Evolutionary conservation across 2,888 invertebrate genomes (phyloP), one percentile per base, ranked within the genome.

Genomic region (Hedychridium roseum): DNA sequence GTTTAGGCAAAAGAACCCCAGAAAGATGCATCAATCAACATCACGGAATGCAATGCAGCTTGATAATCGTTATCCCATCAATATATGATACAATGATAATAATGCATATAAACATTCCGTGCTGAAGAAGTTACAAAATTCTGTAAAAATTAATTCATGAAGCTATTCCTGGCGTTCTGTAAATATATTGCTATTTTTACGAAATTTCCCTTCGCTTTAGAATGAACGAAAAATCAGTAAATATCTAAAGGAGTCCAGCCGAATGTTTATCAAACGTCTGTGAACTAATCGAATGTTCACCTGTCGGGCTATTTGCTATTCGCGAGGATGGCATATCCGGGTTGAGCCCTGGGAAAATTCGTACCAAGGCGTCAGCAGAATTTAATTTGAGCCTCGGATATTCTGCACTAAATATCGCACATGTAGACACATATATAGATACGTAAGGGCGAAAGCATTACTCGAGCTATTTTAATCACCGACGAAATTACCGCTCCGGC

Each of bases 21-120:
- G 9, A 12, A 26, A 26, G 34, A 15, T 28, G 28, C 37, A 17
- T 28, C 20, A 20, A 7, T 16, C 15, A 9, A 17, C 7, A n/a
- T 21, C 23, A 12, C 2, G 15, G 9, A n/a, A 12, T 3, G 34
- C 16, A 21, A 7, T 41, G 20, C 9, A 21, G 43, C 26, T 42
- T 27, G 3, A 31, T 43, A 57, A 60, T 60, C n/a, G n/a, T 60
- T 50, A 34, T 18, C 32, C 49, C 42, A 48, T 37, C 28, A 50
- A 57, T 59, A 54, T 43, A 57, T 43, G 51, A 43, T 57, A 37
- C 41, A 32, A 17, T 15, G 42, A 6, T 52, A 60, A 54, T 14
- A n/a, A 14, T 4, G 28, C 28, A 28, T 28, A 14, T 28, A 28
- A 14, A 14, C 11, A 14, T 28, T 28, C 14, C 9, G n/a, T 28